Evolutionary conservation across 1,140 invertebrate species (phyloP), one percentile per base, ranked within the genome.

Genomic region (Psix sp.): DNA sequence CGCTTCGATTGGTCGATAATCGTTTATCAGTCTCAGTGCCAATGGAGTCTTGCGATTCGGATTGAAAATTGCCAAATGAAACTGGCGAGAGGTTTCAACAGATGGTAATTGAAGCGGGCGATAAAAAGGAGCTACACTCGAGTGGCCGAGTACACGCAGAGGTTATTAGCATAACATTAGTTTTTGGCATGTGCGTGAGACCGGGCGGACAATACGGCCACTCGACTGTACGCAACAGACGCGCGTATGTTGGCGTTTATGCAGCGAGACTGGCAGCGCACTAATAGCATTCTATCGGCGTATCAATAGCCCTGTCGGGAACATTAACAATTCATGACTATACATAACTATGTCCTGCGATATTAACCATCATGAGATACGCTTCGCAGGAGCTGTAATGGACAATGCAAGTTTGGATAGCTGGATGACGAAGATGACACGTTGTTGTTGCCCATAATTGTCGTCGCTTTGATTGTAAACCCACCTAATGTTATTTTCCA

Each of bases 251-350:
- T 15, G 11, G 33, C 46, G 39, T 59, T 54, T 56, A 52, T 43
- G 51, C 43, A 67, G 51, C 56, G 45, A 38, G 29, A 56, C 42
- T 57, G 52, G 48, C 59, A 24, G 59, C 39, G 56, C 60, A 52
- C 74, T 71, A 71, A 76, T 76, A 71, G 63, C 51, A 59, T 43
- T 68, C 42, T 56, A 72, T 76, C 74, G 62, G 57, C 63, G 57
- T 76, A 76, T 76, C 74, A 76, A 72, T 76, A 76, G 67, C 68
- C 56, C 59, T 68, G 67, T 72, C 74, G 21, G 48, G 63, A 57
- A 48, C 68, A 76, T 72, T 68, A 72, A 76, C 68, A 76, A 68
- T 65, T 68, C 63, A 66, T 65, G 67, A 35, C 59, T 42, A 24
- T 49, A 60, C 45, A 43, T 51, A 65, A 68, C 68, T 59, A 59